phyloP scores from a whole-genome alignment of 1,140 invertebrate genomes.

The Pseudomyrmex gracilis region DNA sequence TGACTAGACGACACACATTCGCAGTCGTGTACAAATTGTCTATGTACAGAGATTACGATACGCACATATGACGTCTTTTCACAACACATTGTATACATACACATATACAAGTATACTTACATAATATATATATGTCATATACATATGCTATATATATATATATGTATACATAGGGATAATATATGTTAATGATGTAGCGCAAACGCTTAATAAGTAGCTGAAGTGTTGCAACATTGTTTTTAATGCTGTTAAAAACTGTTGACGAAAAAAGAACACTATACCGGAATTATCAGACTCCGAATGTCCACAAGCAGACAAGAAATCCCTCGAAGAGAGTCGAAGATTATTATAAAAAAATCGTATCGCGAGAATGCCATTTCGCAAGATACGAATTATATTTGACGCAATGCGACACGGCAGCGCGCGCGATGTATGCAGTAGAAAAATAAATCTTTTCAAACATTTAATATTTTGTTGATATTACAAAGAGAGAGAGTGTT shows the following conservation, averaged over 20 bases:
- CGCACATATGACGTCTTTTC: neutral
- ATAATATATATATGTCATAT: too few relatives aligned
- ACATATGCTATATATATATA: too few relatives aligned
- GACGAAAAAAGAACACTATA: neutral
- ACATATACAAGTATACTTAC: neutral
- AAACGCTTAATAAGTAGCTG: too few relatives aligned
- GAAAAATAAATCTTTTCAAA: constrained; percentile 62
- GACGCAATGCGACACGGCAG: constrained; percentile 23
- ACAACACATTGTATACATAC: neutral
- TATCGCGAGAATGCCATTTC: constrained; percentile 4
- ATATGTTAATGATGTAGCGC: too few relatives aligned
- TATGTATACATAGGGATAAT: too few relatives aligned
- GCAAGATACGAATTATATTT: constrained; percentile 19
- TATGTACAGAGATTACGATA: neutral
- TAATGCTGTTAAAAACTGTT: neutral
- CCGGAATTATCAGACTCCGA: neutral
- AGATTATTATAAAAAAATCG: neutral
- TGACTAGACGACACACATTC: neutral
- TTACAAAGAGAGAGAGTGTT: neutral
- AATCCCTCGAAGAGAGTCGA: too few relatives aligned
- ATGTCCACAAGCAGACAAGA: constrained; percentile 4
- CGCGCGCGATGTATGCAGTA: constrained; percentile 53
- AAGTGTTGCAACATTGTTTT: neutral
- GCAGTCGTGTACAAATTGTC: neutral
- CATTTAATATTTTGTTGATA: constrained; percentile 44